phyloP scores from a whole-genome alignment of 2,113 vertebrate species.

The Gracilinanus agilis region DNA sequence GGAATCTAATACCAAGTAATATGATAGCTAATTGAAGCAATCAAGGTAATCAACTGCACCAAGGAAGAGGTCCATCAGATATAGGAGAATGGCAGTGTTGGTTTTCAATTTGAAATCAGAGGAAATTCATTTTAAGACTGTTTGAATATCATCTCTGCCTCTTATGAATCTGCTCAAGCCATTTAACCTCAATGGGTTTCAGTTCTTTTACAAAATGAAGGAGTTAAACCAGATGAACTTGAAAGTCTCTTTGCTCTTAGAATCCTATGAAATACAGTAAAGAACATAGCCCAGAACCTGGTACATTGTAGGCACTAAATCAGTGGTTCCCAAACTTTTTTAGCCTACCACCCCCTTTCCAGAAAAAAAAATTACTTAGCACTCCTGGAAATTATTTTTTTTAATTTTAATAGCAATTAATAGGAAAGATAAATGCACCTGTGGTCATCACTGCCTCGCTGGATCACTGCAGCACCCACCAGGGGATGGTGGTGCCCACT shows the following conservation, averaged over 20 bases:
- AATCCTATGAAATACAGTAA: not conserved
- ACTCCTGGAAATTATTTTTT: too few species aligned
- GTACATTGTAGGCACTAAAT: not conserved
- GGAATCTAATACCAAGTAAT: conserved; percentile 8
- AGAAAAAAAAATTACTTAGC: too few species aligned
- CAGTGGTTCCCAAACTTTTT: too few species aligned
- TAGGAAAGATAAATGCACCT: too few species aligned
- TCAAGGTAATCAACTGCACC: not conserved
- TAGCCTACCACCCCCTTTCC: too few species aligned
- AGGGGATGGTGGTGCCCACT: too few species aligned
- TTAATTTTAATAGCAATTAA: too few species aligned
- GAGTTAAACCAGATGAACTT: not conserved
- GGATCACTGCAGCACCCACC: too few species aligned
- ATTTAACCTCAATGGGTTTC: not conserved
- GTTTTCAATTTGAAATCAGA: not conserved
- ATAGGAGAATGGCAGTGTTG: not conserved
- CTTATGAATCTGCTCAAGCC: not conserved
- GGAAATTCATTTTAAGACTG: not conserved
- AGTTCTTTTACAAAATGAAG: not conserved
- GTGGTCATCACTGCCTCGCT: too few species aligned
- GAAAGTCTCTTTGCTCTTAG: not conserved
- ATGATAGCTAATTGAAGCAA: not conserved
- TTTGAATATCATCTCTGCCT: not conserved
- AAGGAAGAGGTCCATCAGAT: not conserved
- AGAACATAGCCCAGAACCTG: not conserved